phyloP scores from a whole-genome alignment of 2,888 invertebrate genomes.

The Prosapia bicincta region DNA sequence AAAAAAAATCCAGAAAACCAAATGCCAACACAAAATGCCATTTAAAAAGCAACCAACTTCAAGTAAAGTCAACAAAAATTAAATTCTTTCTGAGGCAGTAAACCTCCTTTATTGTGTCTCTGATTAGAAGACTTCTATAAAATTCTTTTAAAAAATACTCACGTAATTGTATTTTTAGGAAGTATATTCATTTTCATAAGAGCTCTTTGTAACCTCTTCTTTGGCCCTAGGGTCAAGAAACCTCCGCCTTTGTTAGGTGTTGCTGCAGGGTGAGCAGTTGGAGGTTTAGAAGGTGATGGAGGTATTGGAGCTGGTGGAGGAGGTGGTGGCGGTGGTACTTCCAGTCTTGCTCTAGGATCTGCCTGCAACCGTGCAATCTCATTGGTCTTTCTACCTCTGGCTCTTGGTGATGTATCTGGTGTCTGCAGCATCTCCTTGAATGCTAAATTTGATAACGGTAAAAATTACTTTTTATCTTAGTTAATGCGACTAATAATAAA shows the following conservation, averaged over 20 bases:
- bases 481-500: too few species aligned
- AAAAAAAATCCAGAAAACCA: too few species aligned
- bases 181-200: constrained; percentile 84
- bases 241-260: constrained; percentile 48
- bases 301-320: constrained; percentile 36
- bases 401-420: constrained; percentile 78
- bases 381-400: constrained; percentile 56
- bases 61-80: too few species aligned
- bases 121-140: too few species aligned
- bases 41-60: too few species aligned
- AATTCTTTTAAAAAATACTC: too few species aligned
- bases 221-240: constrained; percentile 88
- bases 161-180: constrained; percentile 37
- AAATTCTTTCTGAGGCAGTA: too few species aligned
- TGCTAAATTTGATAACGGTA: constrained; percentile 44
- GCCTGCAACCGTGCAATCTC: constrained; percentile 51
- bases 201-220: constrained; percentile 77
- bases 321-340: constrained; percentile 45
- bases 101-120: too few species aligned
- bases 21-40: too few species aligned
- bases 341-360: constrained; percentile 70
- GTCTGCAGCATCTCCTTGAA: constrained; percentile 68
- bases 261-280: constrained; percentile 30
- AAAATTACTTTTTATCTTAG: too few species aligned
- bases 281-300: constrained; percentile 37